Evolutionary conservation across 2,113 vertebrate species (phyloP), one percentile per base, ranked within the genome.

Genomic region (Mirza zaza): DNA sequence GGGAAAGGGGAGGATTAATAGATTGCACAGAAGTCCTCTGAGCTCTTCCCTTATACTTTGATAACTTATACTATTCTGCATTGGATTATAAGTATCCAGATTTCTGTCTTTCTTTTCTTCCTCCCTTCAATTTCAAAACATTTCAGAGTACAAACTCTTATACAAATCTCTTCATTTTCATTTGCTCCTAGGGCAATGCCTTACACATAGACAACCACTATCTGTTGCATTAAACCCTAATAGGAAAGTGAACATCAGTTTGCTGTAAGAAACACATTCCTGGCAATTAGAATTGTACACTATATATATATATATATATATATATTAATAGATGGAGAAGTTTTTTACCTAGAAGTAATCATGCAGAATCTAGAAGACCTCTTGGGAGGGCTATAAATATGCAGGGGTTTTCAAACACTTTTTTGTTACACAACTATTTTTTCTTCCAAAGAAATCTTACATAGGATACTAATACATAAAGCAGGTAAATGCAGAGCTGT

Each of bases 301-400:
- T 55, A 90, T 32, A 50, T 20, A 39, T 4, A 45, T 42, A n/a
- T n/a, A n/a, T n/a, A n/a, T n/a, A n/a, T n/a, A n/a, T 45, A 48
- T 34, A 79, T 39, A 12, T 39, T 57, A 57, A 57, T 57, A 52
- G 32, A 75, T n/a, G 23, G 83, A 89, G 18, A 79, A 55, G 55
- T 93, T 91, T 91, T 50, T 91, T 36, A 42, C 36, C 12, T 91
- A 79, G 70, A 71, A 97, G 91, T 70, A n/a, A 57, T 76, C 8
- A 17, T 12, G 4, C 34, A 65, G 79, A 90, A 95, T 15, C 36
- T 67, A 83, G 48, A 87, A 59, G 63, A 42, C 48, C 9, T 80
- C 27, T 70, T 61, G 39, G 52, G 11, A 68, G 25, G 3, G 8
- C 15, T 85, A 45, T 82, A 95, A 65, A 63, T 63, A 27, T 63